Conservation (phyloP, 64 coral and sea anemone genomes). For the Montipora capricornis region DNA sequence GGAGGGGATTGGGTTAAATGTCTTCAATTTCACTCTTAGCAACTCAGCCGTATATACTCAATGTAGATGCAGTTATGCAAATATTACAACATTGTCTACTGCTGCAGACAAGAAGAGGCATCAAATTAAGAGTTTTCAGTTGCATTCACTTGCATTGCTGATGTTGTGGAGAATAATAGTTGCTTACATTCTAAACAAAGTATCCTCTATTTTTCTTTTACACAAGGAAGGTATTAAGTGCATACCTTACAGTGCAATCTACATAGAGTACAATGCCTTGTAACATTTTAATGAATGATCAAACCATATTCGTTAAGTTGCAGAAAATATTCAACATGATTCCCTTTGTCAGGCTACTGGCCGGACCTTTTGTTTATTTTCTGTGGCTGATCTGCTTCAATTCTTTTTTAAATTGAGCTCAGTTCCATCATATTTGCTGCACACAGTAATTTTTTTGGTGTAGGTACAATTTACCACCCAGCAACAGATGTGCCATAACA, state of each 20-base stretch:
- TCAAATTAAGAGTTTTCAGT: background rate
- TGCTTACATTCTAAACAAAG: background rate
- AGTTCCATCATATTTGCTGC: background rate
- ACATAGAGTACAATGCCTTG: no score
- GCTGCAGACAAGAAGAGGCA: background rate
- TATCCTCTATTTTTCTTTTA: background rate
- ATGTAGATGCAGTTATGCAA: background rate
- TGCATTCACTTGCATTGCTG: background rate
- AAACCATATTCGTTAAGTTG: no score
- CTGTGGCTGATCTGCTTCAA: background rate
- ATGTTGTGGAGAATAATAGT: background rate
- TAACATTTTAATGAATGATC: no score
- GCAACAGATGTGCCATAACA: slow-evolving; percentile 89
- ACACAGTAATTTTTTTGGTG: background rate
- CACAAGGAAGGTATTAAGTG: no score
- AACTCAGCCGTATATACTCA: background rate
- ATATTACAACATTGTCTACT: background rate
- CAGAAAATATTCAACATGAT: background rate
- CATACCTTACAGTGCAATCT: no score
- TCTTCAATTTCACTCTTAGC: background rate
- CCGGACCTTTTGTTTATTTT: background rate
- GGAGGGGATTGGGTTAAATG: slow-evolving; percentile 52
- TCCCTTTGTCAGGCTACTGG: background rate
- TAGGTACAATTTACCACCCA: slow-evolving; percentile 16
- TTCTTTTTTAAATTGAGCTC: background rate